Evolutionary conservation across 2,113 vertebrate genomes (phyloP), one percentile per base, ranked within the genome.

Genomic region (Emberiza fucata): DNA sequence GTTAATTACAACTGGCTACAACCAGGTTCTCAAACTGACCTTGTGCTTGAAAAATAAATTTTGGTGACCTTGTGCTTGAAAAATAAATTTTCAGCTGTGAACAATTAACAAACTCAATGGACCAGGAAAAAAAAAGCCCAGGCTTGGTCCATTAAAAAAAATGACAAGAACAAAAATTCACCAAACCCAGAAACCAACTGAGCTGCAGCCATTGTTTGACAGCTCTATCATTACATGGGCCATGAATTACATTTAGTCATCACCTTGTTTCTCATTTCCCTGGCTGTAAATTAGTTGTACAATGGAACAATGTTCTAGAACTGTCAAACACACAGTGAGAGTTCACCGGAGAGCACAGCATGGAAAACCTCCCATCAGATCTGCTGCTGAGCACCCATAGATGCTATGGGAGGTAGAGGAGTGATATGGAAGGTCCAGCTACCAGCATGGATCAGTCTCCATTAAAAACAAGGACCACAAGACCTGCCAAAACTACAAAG

Each of bases 241-340:
- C 95, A 98, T 97, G 96, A 97, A 98, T 97, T 94, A 95, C 48
- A 61, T 48, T 91, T 70, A 15, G 42, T 96, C 97, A 97, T 97
- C 97, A 97, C 96, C 88, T 97, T 97, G 94, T 98, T 98, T 98
- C 96, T 97, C 92, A 95, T 97, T 97, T 95, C 87, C 93, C 96
- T 97, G 89, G 81, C 95, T 95, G 84, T 96, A 97, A 98, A 98
- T 98, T 92, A 96, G 81, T 64, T 78, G 89, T 81, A 78, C 94
- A 97, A 96, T 90, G 82, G 94, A 96, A 97, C 84, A 93, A 97
- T 95, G 63, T 81, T 96, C 92, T 85, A 80, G 92, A 94, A 90
- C 81, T 88, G 92, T 81, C 33, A 53, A 70, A 94, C 88, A 90
- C 45, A n/a, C 14, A 37, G 75, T 45, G 75, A 92, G 51, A 33